Evolutionary conservation across 2,113 vertebrate species (phyloP).

Genomic region (zebrafish (Danio rerio)): DNA sequence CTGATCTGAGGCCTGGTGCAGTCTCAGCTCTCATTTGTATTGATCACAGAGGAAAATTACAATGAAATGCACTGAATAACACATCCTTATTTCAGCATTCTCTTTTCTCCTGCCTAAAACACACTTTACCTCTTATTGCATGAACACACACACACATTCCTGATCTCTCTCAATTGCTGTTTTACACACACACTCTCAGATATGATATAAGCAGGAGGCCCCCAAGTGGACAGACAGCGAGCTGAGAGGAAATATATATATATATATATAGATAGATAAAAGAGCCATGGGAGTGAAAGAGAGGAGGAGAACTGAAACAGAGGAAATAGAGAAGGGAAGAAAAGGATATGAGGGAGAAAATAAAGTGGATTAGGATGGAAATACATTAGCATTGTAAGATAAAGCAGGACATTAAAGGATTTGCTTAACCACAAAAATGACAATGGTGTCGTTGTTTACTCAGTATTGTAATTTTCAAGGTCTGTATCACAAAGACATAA

Average conservation of each 20-base stretch:
- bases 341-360: constrained; percentile 25
- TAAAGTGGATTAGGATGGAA: constrained; percentile 22
- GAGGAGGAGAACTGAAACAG: constrained; percentile 47
- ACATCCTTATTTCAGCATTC: neutral
- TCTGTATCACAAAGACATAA: neutral
- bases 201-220: constrained; percentile 47
- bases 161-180: constrained; percentile 2
- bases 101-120: neutral
- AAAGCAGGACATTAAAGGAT: neutral
- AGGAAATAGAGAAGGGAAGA: constrained; percentile 60
- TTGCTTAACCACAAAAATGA: neutral
- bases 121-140: constrained; percentile 22
- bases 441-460: neutral
- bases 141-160: neutral
- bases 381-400: constrained; percentile 7
- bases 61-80: constrained; percentile 46
- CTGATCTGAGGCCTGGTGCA: constrained; percentile 1
- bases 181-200: neutral
- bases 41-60: constrained; percentile 45
- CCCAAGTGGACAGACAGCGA: constrained; percentile 51
- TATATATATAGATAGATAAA: neutral
- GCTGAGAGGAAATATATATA: neutral
- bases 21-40: constrained; percentile 41
- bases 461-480: neutral
- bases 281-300: constrained; percentile 44